Evolutionary conservation across 2,113 vertebrate genomes (phyloP).

Genomic region (Mixornis gularis): DNA sequence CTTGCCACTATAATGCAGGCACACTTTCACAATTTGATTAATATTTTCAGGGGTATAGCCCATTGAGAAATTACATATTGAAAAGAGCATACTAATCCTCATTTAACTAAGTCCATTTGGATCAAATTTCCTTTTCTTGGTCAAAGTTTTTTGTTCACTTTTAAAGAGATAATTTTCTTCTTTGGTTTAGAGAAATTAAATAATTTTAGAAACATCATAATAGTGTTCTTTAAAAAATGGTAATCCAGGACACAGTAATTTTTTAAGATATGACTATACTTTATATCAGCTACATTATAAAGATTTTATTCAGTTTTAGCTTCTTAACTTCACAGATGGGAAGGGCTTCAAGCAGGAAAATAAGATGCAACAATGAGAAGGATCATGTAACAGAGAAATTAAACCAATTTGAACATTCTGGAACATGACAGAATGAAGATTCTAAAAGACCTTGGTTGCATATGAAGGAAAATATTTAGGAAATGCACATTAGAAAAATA

Average conservation of each 20-base stretch:
- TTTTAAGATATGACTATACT: background rate
- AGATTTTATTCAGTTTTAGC: background rate
- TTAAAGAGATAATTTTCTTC: background rate
- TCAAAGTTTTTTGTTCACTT: background rate
- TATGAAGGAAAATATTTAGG: background rate
- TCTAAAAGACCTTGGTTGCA: background rate
- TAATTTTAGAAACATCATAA: background rate
- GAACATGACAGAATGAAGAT: background rate
- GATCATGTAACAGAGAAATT: background rate
- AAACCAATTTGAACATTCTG: background rate
- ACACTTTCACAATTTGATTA: background rate
- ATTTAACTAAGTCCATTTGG: background rate
- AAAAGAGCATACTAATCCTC: background rate
- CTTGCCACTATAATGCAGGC: background rate
- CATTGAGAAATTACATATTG: background rate
- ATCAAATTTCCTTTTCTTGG: background rate
- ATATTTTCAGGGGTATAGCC: background rate
- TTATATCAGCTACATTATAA: background rate
- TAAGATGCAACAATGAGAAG: background rate
- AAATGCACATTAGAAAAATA: background rate
- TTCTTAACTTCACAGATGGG: background rate
- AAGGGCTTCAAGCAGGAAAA: background rate
- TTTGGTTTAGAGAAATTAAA: background rate
- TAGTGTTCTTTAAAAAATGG: rapidly evolving
- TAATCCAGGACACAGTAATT: background rate